phyloP scores from a whole-genome alignment of 2,113 vertebrate species.

The Larimichthys polyactis region DNA sequence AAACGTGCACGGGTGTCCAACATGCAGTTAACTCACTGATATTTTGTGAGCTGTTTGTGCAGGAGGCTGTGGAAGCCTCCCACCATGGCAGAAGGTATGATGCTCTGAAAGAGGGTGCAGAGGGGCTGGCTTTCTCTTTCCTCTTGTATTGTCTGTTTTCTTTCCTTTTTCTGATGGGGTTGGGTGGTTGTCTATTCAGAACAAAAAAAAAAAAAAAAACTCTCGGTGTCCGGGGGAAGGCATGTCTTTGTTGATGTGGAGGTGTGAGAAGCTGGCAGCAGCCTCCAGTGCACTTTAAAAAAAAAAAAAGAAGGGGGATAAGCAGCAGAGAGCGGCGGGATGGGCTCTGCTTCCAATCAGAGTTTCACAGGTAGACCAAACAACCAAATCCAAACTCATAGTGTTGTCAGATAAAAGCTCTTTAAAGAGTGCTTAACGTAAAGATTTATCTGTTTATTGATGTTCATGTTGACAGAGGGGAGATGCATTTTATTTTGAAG shows the following conservation, averaged over 20 bases:
- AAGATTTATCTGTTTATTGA: neutral
- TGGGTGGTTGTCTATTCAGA: neutral
- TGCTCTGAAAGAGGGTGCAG: conserved; percentile 6
- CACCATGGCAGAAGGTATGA: conserved; percentile 83
- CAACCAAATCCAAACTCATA: too few species aligned
- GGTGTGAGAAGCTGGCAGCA: neutral
- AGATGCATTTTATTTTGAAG: conserved; percentile 36
- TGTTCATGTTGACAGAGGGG: neutral
- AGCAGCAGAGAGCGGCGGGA: neutral
- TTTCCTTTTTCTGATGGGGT: neutral
- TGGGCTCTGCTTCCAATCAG: conserved; percentile 16
- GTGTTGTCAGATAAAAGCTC: neutral
- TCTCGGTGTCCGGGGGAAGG: conserved; percentile 81
- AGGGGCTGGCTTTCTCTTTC: neutral
- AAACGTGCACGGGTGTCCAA: conserved; percentile 30
- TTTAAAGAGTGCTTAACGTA: neutral
- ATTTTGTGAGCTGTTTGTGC: conserved; percentile 25
- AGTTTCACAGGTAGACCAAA: conserved; percentile 11
- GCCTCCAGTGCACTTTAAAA: neutral
- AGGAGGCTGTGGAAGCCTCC: conserved; percentile 61
- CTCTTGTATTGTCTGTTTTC: neutral
- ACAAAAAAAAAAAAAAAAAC: neutral
- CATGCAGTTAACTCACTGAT: conserved; percentile 22
- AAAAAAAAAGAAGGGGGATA: too few species aligned
- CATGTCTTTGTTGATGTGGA: conserved; percentile 59